phyloP scores from a whole-genome alignment of 1,140 invertebrate species.

The Frieseomelitta varia region DNA sequence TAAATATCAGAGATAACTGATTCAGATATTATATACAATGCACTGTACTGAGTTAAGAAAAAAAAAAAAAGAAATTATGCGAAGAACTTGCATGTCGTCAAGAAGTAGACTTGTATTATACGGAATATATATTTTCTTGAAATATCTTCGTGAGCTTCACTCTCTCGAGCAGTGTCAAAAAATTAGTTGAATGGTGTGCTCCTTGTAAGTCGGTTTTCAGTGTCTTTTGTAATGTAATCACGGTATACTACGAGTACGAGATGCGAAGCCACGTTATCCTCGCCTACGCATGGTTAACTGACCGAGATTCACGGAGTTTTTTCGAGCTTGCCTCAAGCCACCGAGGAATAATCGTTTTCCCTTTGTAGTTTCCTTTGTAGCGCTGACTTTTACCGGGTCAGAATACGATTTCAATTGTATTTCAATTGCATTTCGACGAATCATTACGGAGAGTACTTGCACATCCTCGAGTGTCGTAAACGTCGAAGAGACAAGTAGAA shows the following conservation, averaged over 20 bases:
- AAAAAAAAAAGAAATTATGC: no score
- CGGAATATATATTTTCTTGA: no score
- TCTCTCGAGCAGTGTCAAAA: no score
- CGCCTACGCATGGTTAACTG: constrained; percentile 9
- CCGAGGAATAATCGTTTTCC: neutral
- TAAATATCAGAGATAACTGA: no score
- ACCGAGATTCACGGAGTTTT: constrained; percentile 13
- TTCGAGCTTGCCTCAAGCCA: neutral
- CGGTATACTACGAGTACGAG: neutral
- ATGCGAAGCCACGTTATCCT: neutral
- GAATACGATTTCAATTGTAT: neutral
- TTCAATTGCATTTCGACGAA: neutral
- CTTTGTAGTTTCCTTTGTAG: constrained; percentile 14
- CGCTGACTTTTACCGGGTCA: neutral
- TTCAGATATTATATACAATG: no score
- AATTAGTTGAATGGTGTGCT: neutral
- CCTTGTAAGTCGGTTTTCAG: neutral
- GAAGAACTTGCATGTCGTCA: no score
- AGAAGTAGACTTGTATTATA: no score
- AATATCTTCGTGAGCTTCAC: no score
- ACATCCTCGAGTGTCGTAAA: neutral
- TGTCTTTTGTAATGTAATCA: constrained; percentile 11
- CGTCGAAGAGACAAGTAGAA: neutral
- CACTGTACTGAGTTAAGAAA: no score
- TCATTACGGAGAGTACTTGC: neutral